Evolutionary conservation across 2,888 invertebrate species (phyloP), one percentile per base, ranked within the genome.

Genomic region (Scaptomyza reducta): DNA sequence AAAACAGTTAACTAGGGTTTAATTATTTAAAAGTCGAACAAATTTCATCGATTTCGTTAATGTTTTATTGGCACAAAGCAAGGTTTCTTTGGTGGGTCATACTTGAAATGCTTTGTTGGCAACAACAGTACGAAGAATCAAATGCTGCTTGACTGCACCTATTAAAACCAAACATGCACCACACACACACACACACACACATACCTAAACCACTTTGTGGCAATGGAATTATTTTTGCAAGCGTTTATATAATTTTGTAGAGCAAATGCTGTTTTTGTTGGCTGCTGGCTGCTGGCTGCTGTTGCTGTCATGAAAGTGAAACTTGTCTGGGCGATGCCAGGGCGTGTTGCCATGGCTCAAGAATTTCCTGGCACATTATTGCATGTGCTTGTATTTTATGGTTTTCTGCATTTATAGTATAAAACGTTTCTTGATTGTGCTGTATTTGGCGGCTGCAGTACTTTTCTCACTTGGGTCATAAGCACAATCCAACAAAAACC

Each of bases 271-370:
- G 13, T 22, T 33, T n/a, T 50, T 64, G 50, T 46, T 38, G 9
- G 38, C 38, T 35, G 38, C 35, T 33, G 13, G 47, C 11, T 31
- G 57, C 50, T 49, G 40, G 29, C 29, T 38, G 25, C n/a, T 14
- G 49, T 27, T 58, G 61, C 38, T 72, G 67, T 66, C 71, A 75
- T 59, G 55, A 76, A 76, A 76, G 75, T 67, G 55, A 88, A 86
- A 88, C 88, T 86, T 73, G 82, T 68, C 71, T 78, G 75, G 75
- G 58, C 46, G 65, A 70, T 69, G 69, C 31, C 62, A 70, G 79
- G 84, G 80, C 81, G 87, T 40, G 40, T 82, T 83, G 88, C 53
- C 84, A 76, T 75, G 69, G 65, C 74, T 86, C 65, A 83, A 86
- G 82, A 82, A 82, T 82, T 82, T 88, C 87, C 88, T 73, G 58